Evolutionary conservation across 2,113 vertebrate species (phyloP), one percentile per base, ranked within the genome.

Genomic region (Zonotrichia leucophrys): DNA sequence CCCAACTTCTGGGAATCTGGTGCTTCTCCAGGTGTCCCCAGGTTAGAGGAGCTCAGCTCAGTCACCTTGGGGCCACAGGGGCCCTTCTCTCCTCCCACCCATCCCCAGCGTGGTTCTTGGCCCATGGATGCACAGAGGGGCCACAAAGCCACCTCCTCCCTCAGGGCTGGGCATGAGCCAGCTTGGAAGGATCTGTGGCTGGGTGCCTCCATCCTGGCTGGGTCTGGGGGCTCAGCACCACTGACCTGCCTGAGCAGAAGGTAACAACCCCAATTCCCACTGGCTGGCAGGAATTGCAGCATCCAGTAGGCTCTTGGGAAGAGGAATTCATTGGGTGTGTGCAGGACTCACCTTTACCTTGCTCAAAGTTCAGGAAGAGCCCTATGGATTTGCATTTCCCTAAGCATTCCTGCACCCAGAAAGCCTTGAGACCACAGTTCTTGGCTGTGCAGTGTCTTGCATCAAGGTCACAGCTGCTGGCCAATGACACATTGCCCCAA

Each of bases 301-400:
- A 10, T 5, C 50, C 66, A 6, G 6, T 2, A 30, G 56, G 33
- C 30, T 79, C 30, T 47, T 17, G 30, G 60, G 49, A 15, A 67
- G 18, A 23, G 30, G n/a, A 47, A 42, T 24, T 58, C 13, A 0
- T 19, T 60, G 41, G 11, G 19, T 0, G 0, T 6, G 37, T 20
- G 5, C 53, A 44, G 42, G 53, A 47, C 6, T 76, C 0, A 0
- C 18, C 39, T 79, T 64, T 14, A 4, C 15, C 19, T 33, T 39
- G 55, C 49, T 23, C 44, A n/a, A 10, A 72, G 46, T 1, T n/a
- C 10, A 15, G 7, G 11, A 39, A 76, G 44, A 93, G 21, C 74
- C 15, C 37, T 6, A 1, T 30, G 81, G 44, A 83, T 60, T 49
- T 41, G 23, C 13, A 35, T 41, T 5, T 87, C 15, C 75, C 2